Base-by-base conservation (phyloP, 2,888 invertebrate genomes). In the Cyaniris semiargus region DNA sequence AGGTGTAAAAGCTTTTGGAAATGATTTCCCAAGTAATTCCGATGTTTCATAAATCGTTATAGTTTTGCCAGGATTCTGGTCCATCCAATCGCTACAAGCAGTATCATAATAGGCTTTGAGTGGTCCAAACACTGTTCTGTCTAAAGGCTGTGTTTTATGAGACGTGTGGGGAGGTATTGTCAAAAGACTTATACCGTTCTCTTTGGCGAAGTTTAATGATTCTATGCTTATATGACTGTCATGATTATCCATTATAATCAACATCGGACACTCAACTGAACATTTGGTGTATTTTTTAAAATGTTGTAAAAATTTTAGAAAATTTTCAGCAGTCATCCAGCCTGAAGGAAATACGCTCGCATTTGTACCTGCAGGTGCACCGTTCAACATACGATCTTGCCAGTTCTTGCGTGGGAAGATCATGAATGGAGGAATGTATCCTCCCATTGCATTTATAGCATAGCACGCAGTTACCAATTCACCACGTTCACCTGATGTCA, bases 361-460 rank as follows among this genome's bases (percentile, higher is more conserved):
- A 23, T 44, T 27, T 38, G 76, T 75, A 38, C 78, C 78, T 71
- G 83, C 79, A 53, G 87, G 89, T 53, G 84, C 87, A 80, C 82
- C 83, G 70, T 81, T 75, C 10, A 89, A 72, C 85, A 89, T 87
- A 70, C 83, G 81, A 44, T 82, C 78, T 74, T 87, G 83, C 79
- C 81, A 79, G 27, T 74, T 76, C 23, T 72, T 74, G 15, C 78
- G 70, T 48, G 77, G 78, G 70, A 78, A 76, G 76, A 89, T 80
- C n/a, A 90, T 81, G 70, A 86, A 84, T 6, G 90, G 89, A 38
- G 89, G 89, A 70, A 88, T 78, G 27, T 79, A 79, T 78, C 83
- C 84, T 56, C 89, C 90, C 78, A 78, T 79, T 15, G 89, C 88
- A 82, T 83, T 85, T 76, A 88, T 86, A 72, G 44, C 72, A 23